phyloP scores from a whole-genome alignment of 2,113 vertebrate genomes.

The Nibea coibor region DNA sequence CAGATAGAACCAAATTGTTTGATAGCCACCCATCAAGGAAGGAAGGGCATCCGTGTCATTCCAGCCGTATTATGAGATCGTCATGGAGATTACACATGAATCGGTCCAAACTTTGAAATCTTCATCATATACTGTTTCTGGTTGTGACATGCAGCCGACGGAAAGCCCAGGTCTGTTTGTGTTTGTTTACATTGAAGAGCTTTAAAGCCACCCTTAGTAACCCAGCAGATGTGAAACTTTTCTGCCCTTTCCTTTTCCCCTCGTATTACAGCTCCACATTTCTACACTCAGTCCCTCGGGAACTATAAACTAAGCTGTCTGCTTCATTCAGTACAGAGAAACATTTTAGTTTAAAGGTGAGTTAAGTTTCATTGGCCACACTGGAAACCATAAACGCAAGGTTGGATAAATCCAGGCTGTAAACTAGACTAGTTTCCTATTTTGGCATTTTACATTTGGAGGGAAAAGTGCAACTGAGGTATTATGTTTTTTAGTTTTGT shows the following conservation, averaged over 20 bases:
- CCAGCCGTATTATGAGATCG: slow-evolving; percentile 18
- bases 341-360: slow-evolving; percentile 66
- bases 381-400: slow-evolving; percentile 55
- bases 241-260: slow-evolving; percentile 2
- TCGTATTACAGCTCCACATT: slow-evolving; percentile 33
- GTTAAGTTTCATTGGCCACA: slow-evolving; percentile 59
- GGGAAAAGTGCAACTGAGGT: slow-evolving; percentile 7
- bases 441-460: slow-evolving; percentile 26
- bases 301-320: slow-evolving; percentile 42
- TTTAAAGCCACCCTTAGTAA: slow-evolving; percentile 52
- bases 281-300: neutral
- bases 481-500: slow-evolving; percentile 5
- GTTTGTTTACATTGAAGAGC: slow-evolving; percentile 35
- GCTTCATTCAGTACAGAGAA: slow-evolving; percentile 39
- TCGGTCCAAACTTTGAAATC: neutral
- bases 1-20: slow-evolving; percentile 8
- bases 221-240: slow-evolving; percentile 43
- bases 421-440: slow-evolving; percentile 43
- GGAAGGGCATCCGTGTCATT: slow-evolving; percentile 5
- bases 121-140: neutral
- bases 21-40: slow-evolving; percentile 25
- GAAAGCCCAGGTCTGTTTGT: slow-evolving; percentile 37
- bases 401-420: slow-evolving; percentile 12
- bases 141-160: neutral
- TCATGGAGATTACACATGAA: slow-evolving; percentile 12